Evolutionary conservation across 2,797 vertebrate species (phyloP), one percentile per base, ranked within the genome.

Genomic region (Anas bernieri): DNA sequence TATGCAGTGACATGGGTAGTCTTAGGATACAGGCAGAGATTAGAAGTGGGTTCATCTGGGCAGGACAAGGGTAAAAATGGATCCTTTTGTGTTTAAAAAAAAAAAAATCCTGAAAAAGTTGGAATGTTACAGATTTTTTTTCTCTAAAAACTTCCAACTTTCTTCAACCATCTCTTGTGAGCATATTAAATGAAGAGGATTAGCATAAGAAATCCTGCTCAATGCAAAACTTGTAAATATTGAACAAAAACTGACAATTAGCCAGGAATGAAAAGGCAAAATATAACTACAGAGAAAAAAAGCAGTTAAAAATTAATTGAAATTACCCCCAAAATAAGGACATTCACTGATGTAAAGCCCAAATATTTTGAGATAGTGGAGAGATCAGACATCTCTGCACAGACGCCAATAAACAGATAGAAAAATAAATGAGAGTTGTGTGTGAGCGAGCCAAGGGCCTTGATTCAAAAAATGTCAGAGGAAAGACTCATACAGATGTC

Each of bases 221-320:
- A 62, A 18, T 92, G 88, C 50, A 89, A 87, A 93, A 62, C 90
- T 87, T 94, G 94, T 93, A 95, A 95, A 95, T 93, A 96, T 95
- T 96, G 92, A 95, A 93, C 81, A 93, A 94, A 95, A 83, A 0
- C 93, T 94, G 96, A 92, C 92, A 95, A 96, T 96, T 96, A 95
- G 35, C 37, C 37, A 66, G 37, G 59, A 88, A 90, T 68, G 41
- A 86, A 86, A 93, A 82, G 46, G 68, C 37, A 83, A 96, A 96
- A 94, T 55, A 84, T 16, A 91, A 68, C 77, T 89, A 92, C 86
- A 89, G 89, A 87, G 81, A 33, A 86, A 82, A 75, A 92, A 94
- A 68, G 0, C 17, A 54, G 78, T 95, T 83, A 89, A 94, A 96
- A 96, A 89, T 87, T 89, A 93, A 97, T 95, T 89, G 17, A 93